Conservation (phyloP, 2,797 vertebrate species). For the Hemibagrus guttatus region DNA sequence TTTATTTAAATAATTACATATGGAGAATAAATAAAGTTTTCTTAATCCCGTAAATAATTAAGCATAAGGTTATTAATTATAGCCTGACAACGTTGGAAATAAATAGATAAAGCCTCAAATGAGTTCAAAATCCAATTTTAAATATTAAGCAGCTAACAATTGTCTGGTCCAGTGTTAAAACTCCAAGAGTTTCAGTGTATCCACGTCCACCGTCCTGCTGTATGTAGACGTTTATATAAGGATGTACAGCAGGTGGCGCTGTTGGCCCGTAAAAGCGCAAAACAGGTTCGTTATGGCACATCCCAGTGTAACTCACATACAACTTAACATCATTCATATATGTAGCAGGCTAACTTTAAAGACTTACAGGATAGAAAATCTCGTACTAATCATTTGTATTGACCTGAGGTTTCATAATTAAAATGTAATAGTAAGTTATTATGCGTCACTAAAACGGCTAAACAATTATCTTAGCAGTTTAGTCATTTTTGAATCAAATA, state of each 20-base stretch:
- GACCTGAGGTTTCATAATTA: background rate
- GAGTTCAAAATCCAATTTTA: no score
- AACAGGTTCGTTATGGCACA: background rate
- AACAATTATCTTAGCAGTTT: background rate
- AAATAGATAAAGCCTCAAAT: background rate
- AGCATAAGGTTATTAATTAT: background rate
- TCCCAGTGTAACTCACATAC: no score
- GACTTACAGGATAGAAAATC: background rate
- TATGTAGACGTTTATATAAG: background rate
- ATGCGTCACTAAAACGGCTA: background rate
- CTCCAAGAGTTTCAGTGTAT: no score
- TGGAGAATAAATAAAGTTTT: background rate
- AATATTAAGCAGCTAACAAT: background rate
- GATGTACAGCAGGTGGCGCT: slow-evolving; percentile 72
- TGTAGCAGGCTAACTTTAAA: background rate
- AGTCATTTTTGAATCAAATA: background rate
- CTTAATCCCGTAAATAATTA: background rate
- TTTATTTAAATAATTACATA: background rate
- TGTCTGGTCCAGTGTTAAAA: background rate
- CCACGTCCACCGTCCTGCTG: background rate
- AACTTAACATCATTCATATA: background rate
- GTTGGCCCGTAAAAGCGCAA: slow-evolving; percentile 61
- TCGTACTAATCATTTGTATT: no score
- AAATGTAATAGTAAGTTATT: background rate
- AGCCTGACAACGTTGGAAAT: background rate